Percentiles rank a stretch among this genome's conserved stretches.
Evolutionary conservation across 2,113 vertebrate species (phyloP).

Genomic region (Balaeniceps rex): DNA sequence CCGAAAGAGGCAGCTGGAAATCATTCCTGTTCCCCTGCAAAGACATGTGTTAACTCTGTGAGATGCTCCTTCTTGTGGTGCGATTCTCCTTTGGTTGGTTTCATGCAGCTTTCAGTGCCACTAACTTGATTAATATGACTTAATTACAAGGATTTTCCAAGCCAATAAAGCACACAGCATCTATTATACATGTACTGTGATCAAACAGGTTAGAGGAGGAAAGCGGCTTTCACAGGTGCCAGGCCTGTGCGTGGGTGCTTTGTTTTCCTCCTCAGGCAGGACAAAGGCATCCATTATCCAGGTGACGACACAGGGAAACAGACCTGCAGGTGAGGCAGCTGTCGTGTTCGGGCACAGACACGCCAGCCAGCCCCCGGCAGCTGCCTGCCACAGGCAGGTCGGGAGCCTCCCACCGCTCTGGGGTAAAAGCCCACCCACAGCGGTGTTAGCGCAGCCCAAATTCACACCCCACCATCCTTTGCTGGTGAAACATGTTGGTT

Average conservation of each 20-base stretch:
- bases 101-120: not conserved
- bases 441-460: not conserved
- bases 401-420: rapidly evolving
- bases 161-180: not conserved
- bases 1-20: not conserved
- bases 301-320: not conserved
- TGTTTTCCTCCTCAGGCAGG: not conserved
- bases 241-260: rapidly evolving
- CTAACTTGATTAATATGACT: not conserved
- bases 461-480: not conserved
- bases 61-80: not conserved
- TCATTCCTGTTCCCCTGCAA: not conserved
- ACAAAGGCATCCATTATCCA: not conserved
- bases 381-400: not conserved
- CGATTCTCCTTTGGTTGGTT: not conserved
- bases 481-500: not conserved
- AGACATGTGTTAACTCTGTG: not conserved
- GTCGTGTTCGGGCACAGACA: rapidly evolving
- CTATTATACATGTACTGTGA: not conserved
- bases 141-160: not conserved
- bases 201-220: not conserved
- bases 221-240: not conserved
- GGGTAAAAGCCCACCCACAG: not conserved
- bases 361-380: not conserved
- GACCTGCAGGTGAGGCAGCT: not conserved